A percentile compares a stretch with the other conserved stretches of the same genome.
phyloP scores from a whole-genome alignment of 2,797 vertebrate species.

The Heterohyrax brucei region DNA sequence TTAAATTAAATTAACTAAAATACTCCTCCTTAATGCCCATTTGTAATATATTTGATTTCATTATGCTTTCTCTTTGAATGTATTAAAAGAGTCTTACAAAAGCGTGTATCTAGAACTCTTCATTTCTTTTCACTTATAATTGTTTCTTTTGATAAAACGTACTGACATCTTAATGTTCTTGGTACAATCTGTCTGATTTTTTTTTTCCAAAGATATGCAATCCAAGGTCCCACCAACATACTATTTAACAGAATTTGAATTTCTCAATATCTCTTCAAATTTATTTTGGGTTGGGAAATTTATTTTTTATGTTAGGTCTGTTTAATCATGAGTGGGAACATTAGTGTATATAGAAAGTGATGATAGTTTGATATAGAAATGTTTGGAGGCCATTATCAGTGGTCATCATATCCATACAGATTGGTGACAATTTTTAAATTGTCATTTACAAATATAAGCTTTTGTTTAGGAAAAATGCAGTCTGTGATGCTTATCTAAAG shows the following conservation, averaged over 20 bases:
- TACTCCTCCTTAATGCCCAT: not conserved
- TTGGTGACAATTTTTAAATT: not conserved
- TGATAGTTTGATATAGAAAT: not conserved
- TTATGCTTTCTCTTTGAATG: not conserved
- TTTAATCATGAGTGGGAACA: not conserved
- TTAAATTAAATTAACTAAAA: not conserved
- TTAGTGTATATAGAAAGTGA: not conserved
- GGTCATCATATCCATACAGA: not conserved
- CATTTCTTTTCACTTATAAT: not conserved
- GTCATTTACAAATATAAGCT: not conserved
- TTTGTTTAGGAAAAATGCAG: not conserved
- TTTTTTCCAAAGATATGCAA: not conserved
- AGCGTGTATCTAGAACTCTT: not conserved
- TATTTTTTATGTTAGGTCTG: not conserved
- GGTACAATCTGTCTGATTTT: not conserved
- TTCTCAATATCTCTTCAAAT: not conserved
- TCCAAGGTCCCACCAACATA: not conserved
- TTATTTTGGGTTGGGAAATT: not conserved
- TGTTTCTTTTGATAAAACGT: not conserved
- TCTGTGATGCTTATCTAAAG: not conserved
- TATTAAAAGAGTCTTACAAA: not conserved
- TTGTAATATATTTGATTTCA: not conserved
- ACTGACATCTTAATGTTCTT: not conserved
- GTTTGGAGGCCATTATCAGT: not conserved
- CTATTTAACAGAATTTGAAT: not conserved